phyloP scores from a whole-genome alignment of 2,113 vertebrate genomes.

The Syngnathus typhle region DNA sequence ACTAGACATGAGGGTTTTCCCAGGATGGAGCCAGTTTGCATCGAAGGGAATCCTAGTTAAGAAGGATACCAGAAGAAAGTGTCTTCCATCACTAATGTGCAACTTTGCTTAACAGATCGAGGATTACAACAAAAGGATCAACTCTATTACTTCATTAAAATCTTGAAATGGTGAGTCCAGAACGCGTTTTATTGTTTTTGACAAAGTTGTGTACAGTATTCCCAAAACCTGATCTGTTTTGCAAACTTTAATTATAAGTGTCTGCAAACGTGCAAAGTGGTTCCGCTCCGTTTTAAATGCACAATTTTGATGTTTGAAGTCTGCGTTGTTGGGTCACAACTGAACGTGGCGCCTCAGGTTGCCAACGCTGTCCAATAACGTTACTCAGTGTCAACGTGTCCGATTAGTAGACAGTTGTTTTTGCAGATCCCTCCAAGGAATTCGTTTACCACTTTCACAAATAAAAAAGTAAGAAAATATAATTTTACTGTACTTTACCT shows the following conservation, averaged over 20 bases:
- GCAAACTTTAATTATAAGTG: neutral
- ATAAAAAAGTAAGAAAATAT: neutral
- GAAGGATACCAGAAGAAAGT: conserved; percentile 22
- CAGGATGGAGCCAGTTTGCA: conserved; percentile 50
- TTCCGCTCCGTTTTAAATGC: neutral
- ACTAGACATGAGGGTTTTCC: conserved; percentile 17
- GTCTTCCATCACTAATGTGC: conserved; percentile 6
- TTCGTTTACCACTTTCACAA: neutral
- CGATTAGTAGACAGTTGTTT: neutral
- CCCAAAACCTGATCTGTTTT: neutral
- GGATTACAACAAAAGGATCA: neutral
- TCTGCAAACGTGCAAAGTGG: neutral
- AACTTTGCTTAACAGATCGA: conserved; percentile 2
- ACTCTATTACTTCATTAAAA: neutral
- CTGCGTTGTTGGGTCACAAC: conserved; percentile 12
- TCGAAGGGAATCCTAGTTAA: conserved; percentile 38
- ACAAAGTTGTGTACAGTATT: conserved; percentile 32
- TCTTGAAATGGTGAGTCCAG: conserved; percentile 53
- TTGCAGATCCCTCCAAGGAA: neutral
- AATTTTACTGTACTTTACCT: neutral
- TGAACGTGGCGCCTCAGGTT: conserved; percentile 59
- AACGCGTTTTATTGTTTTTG: conserved; percentile 26
- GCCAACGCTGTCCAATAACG: conserved; percentile 24
- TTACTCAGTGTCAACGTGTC: neutral
- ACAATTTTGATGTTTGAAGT: neutral